Percentiles rank a stretch among this genome's conserved stretches.
Conservation (phyloP, 2,888 invertebrate genomes). For the Trilocha varians region DNA sequence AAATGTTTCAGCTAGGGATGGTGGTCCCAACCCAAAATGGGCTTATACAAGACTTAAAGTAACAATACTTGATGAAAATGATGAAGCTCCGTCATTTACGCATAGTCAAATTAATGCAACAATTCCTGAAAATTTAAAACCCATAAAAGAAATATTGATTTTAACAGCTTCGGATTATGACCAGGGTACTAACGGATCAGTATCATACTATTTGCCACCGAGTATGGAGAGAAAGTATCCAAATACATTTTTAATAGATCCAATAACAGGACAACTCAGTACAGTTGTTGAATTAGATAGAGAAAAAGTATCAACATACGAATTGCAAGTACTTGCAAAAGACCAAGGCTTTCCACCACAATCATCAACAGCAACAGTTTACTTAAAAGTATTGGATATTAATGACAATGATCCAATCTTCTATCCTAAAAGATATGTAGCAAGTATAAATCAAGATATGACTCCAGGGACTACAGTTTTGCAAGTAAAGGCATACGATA, state of each 20-base stretch:
- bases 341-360: constrained; percentile 94
- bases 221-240: constrained; percentile 86
- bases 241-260: constrained; percentile 87
- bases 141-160: constrained; percentile 85
- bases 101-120: constrained; percentile 82
- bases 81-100: constrained; percentile 90
- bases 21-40: constrained; percentile 95
- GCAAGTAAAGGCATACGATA: constrained; percentile 86
- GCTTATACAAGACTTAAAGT: constrained; percentile 92
- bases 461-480: constrained; percentile 77
- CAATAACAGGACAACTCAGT: constrained; percentile 88
- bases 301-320: constrained; percentile 84
- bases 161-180: constrained; percentile 92
- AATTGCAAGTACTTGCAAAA: constrained; percentile 88
- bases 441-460: constrained; percentile 80
- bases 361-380: constrained; percentile 91
- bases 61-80: constrained; percentile 94
- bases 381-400: constrained; percentile 85
- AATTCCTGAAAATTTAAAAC: constrained; percentile 85
- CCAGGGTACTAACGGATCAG: constrained; percentile 93
- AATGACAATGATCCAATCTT: constrained; percentile 95
- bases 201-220: constrained; percentile 85
- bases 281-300: constrained; percentile 86
- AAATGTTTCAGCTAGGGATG: constrained; percentile 93
- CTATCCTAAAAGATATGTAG: constrained; percentile 90